phyloP scores from a whole-genome alignment of 2,113 vertebrate species.

The Setophaga kirtlandii region DNA sequence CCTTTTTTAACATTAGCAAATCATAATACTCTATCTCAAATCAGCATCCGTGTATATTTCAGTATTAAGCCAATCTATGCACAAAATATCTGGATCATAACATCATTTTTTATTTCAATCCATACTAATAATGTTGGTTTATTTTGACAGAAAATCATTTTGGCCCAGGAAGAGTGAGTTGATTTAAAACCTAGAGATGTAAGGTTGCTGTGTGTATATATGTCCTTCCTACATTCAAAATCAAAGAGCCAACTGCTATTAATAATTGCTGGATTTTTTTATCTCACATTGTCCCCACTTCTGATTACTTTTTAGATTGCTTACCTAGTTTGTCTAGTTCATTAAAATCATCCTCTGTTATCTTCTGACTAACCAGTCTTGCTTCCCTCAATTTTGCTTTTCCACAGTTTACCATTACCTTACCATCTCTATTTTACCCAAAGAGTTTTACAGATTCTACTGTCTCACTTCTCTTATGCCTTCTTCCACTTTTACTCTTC shows the following conservation, averaged over 20 bases:
- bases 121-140: neutral
- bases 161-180: neutral
- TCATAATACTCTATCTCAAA: neutral
- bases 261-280: neutral
- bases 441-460: neutral
- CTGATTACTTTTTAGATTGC: neutral
- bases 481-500: neutral
- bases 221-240: neutral
- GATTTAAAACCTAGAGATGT: neutral
- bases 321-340: neutral
- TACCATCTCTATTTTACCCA: neutral
- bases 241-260: neutral
- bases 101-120: neutral
- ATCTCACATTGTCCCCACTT: neutral
- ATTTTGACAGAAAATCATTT: neutral
- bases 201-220: neutral
- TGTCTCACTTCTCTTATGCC: neutral
- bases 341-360: neutral
- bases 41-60: neutral
- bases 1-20: neutral
- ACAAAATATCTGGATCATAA: neutral
- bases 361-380: neutral
- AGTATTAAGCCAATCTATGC: neutral
- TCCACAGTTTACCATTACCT: neutral
- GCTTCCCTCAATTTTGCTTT: neutral